These are phyloP conservation scores for Dicyrtoma fusca DNA, from an alignment of 2,888 invertebrate genomes.

Conservation along the genomic window DNA sequence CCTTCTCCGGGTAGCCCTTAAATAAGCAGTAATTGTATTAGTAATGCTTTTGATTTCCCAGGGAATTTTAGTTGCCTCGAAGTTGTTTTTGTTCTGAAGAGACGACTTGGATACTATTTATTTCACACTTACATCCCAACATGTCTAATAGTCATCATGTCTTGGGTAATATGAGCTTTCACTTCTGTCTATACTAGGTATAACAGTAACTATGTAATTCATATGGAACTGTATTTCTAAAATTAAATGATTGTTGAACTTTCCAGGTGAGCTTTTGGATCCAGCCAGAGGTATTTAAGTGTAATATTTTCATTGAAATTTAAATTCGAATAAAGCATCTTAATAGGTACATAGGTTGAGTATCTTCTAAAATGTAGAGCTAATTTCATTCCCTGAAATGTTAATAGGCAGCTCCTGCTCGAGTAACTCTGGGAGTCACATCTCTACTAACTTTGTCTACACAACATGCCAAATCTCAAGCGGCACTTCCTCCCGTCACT, in stretches of 20 bases:
- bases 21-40: background rate
- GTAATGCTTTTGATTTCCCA: constrained; percentile 59
- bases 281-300: constrained; percentile 48
- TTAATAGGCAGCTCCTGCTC: constrained; percentile 71
- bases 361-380: too few relatives aligned
- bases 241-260: too few relatives aligned
- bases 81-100: constrained; percentile 84
- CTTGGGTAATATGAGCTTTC: constrained; percentile 47
- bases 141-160: constrained; percentile 75
- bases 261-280: constrained; percentile 58
- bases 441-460: constrained; percentile 85
- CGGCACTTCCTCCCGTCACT: constrained; percentile 89
- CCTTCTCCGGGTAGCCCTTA: too few relatives aligned
- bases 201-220: too few relatives aligned
- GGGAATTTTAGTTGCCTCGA: constrained; percentile 91
- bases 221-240: too few relatives aligned
- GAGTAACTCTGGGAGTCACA: constrained; percentile 89
- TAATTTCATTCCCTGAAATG: too few relatives aligned
- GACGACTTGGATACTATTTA: constrained; percentile 85
- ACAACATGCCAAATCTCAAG: constrained; percentile 91
- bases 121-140: constrained; percentile 94
- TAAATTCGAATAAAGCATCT: too few relatives aligned
- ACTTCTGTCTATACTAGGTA: too few relatives aligned
- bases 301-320: too few relatives aligned
- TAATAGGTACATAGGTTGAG: too few relatives aligned